phyloP scores from a whole-genome alignment of 2,797 vertebrate species.

The Alcedo atthis region DNA sequence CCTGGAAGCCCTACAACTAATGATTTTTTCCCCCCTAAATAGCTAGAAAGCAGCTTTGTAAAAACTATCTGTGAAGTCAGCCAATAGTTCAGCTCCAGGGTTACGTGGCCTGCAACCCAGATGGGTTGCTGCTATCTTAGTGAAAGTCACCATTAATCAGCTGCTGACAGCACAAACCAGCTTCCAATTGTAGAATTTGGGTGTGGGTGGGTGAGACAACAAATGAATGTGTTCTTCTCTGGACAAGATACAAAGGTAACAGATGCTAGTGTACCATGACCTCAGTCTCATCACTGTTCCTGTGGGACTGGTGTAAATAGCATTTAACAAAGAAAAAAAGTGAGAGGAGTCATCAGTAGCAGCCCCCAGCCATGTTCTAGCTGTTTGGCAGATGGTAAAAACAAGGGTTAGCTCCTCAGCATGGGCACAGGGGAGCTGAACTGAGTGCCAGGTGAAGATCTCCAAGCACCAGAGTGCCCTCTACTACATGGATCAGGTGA shows the following conservation, averaged over 20 bases:
- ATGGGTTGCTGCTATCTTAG: conserved; percentile 23
- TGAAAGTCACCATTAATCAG: conserved; percentile 32
- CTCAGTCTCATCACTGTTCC: background rate
- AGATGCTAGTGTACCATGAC: background rate
- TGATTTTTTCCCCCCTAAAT: background rate
- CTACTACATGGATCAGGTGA: background rate
- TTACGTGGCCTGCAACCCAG: conserved; percentile 13
- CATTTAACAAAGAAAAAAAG: background rate
- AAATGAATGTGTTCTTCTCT: background rate
- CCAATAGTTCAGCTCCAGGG: background rate
- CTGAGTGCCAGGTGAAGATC: background rate
- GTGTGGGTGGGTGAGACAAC: background rate
- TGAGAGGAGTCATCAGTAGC: background rate
- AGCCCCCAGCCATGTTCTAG: background rate
- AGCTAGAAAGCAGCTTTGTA: background rate
- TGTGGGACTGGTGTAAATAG: background rate
- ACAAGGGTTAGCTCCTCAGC: background rate
- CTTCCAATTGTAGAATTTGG: background rate
- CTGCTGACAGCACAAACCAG: conserved; percentile 52
- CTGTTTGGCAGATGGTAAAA: background rate
- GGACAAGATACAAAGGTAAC: conserved; percentile 18
- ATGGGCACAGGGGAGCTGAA: background rate
- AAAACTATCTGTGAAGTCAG: background rate
- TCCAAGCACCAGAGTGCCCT: background rate
- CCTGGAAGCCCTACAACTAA: background rate